Conservation (phyloP, 2,888 invertebrate species). For the Orthonychiurus folsomi region DNA sequence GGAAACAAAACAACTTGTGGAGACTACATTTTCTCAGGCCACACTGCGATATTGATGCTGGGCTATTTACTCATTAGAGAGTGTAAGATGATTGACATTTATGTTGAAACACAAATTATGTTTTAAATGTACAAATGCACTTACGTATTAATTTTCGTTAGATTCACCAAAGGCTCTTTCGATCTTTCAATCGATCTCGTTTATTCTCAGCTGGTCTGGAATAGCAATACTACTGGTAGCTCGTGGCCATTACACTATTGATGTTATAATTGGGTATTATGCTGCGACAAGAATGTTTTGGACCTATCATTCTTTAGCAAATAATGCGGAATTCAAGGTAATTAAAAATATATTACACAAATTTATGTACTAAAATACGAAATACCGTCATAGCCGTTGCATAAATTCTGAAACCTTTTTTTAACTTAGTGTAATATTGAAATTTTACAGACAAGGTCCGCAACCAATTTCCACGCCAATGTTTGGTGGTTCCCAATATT, state of each 20-base stretch:
- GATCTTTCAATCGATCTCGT: conserved; percentile 44
- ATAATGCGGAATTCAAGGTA: conserved; percentile 43
- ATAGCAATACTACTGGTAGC: conserved; percentile 46
- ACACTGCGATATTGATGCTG: conserved; percentile 46
- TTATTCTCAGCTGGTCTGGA: conserved; percentile 42
- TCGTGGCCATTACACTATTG: conserved; percentile 49
- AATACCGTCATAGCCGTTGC: neutral
- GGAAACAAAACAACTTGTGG: conserved; percentile 47
- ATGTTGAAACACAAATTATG: neutral
- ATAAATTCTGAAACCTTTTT: conserved; percentile 11
- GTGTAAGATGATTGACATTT: conserved; percentile 39
- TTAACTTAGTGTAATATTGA: neutral
- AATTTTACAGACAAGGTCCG: conserved; percentile 38
- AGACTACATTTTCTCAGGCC: conserved; percentile 50
- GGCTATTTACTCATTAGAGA: conserved; percentile 44
- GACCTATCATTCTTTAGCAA: conserved; percentile 47
- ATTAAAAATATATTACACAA: conserved; percentile 24
- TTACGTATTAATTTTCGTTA: conserved; percentile 22
- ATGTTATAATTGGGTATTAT: conserved; percentile 49
- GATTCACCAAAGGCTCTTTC: conserved; percentile 45
- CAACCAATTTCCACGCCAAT: conserved; percentile 45
- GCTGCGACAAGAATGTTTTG: conserved; percentile 48
- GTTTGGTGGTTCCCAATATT: conserved; percentile 48
- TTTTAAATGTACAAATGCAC: neutral
- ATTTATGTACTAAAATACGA: conserved; percentile 18